Evolutionary conservation across 1,140 invertebrate species (phyloP).

Genomic region (Episyrphus balteatus): DNA sequence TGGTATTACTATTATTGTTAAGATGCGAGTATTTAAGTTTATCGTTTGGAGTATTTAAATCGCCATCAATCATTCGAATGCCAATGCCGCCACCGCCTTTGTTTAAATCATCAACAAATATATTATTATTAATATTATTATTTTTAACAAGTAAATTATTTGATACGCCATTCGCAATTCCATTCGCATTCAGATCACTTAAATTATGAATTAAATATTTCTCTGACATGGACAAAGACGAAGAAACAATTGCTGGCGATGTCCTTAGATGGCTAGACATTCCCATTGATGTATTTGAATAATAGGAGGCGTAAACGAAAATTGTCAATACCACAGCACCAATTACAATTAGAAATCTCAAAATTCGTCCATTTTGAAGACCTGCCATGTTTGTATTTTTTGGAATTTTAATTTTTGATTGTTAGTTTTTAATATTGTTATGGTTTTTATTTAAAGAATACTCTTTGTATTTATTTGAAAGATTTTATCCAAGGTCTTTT

Average conservation of each 20-base stretch:
- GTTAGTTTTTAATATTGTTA: not conserved
- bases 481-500: not conserved
- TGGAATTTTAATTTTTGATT: not conserved
- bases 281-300: conserved; percentile 22
- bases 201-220: conserved; percentile 3
- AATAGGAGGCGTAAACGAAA: conserved; percentile 35
- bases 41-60: too few relatives aligned
- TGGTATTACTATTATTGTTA: too few relatives aligned
- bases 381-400: conserved; percentile 3
- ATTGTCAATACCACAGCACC: conserved; percentile 30
- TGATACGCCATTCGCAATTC: not conserved
- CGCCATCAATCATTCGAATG: not conserved
- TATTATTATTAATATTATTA: not conserved
- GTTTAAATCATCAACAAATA: not conserved
- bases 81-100: not conserved
- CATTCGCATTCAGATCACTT: not conserved
- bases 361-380: conserved; percentile 30
- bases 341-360: conserved; percentile 30
- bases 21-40: too few relatives aligned
- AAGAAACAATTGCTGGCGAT: conserved; percentile 4
- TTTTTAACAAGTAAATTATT: conserved; percentile 7
- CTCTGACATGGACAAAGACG: conserved; percentile 10
- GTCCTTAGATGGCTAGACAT: conserved; percentile 15
- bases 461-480: not conserved
- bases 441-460: not conserved